A percentile compares a stretch with the other conserved stretches of the same genome.
Conservation (phyloP, 2,113 vertebrate species). For the Hucho hucho region DNA sequence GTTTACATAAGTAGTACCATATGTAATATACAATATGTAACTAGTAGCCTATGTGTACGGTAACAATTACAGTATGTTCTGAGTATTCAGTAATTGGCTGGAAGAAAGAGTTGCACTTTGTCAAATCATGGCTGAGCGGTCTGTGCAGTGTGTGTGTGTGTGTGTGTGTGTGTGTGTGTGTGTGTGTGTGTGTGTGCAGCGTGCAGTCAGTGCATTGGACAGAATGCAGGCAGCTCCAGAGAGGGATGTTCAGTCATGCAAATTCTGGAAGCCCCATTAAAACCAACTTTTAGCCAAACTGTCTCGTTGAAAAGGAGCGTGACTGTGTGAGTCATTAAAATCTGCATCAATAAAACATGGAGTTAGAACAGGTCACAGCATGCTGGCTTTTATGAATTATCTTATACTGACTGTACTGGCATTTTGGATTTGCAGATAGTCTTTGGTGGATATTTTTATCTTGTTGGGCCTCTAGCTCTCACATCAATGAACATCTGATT, state of each 20-base stretch:
- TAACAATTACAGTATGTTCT: background rate
- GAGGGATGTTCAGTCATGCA: conserved; percentile 38
- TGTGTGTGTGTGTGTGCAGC: no score
- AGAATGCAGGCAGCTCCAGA: background rate
- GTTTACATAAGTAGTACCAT: background rate
- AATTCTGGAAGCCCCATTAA: conserved; percentile 24
- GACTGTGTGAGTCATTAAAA: conserved; percentile 26
- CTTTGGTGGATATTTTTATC: no score
- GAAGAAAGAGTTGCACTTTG: background rate
- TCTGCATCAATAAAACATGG: background rate
- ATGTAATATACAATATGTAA: background rate
- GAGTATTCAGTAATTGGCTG: background rate
- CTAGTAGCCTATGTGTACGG: background rate
- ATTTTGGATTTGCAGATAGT: no score
- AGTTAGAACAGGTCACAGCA: conserved; percentile 26
- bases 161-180: no score
- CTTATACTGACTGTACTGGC: no score
- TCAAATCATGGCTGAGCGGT: background rate
- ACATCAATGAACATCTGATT: no score
- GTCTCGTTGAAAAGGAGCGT: conserved; percentile 31
- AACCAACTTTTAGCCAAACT: conserved; percentile 9
- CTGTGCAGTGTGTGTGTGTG: no score
- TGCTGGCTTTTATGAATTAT: background rate
- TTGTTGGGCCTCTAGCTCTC: no score
- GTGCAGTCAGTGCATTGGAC: background rate